Percentiles rank a stretch among this genome's conserved stretches.
Conservation (phyloP, 2,113 vertebrate species). For the Felis catus region DNA sequence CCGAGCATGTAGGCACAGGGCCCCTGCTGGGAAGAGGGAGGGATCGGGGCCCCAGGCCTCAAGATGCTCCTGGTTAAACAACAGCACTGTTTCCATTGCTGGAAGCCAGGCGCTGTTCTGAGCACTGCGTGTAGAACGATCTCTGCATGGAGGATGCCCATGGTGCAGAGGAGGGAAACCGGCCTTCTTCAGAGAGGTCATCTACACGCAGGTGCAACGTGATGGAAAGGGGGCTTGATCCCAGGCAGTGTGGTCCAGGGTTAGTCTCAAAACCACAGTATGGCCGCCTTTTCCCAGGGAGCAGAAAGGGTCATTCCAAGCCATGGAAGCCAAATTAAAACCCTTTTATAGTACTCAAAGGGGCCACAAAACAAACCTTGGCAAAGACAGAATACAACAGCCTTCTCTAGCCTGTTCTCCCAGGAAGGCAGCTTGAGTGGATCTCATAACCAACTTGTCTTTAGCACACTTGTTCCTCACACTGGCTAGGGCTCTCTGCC, state of each 20-base stretch:
- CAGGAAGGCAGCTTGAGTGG: background rate
- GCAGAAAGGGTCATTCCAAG: background rate
- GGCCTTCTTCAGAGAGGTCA: background rate
- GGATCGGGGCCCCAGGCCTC: background rate
- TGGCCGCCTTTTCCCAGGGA: background rate
- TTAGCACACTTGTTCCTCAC: background rate
- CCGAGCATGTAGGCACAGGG: fast-evolving
- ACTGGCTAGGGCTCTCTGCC: too few relatives aligned
- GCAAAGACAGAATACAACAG: background rate
- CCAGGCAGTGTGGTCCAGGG: too few relatives aligned
- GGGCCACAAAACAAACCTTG: background rate
- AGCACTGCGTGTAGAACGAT: fast-evolving
- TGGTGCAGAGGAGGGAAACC: background rate
- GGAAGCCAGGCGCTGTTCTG: background rate
- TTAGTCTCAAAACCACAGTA: background rate
- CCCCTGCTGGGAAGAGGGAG: background rate
- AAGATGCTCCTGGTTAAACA: background rate
- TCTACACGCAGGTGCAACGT: background rate
- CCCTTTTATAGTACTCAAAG: background rate
- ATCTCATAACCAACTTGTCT: background rate
- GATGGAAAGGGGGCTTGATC: too few relatives aligned
- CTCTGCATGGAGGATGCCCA: background rate
- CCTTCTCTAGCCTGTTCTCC: background rate
- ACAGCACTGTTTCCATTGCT: fast-evolving
- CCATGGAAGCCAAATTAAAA: background rate